A percentile compares a stretch with the other conserved stretches of the same genome.
These are phyloP conservation scores for Excalfactoria chinensis DNA, from an alignment of 2,113 vertebrate genomes.

Conservation along the genomic window DNA sequence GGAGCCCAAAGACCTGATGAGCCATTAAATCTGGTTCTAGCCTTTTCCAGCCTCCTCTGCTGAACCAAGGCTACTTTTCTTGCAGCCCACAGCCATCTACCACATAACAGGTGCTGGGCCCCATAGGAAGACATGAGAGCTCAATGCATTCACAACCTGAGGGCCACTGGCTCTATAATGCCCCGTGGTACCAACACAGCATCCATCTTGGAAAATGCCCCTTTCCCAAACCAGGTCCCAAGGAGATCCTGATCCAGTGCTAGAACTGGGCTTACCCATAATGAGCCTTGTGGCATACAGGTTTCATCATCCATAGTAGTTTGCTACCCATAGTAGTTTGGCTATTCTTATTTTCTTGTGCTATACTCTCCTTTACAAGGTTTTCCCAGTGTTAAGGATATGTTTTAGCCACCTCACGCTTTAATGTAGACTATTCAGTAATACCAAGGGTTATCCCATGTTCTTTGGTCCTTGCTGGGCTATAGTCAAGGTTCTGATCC, in stretches of 20 bases:
- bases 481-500: not conserved
- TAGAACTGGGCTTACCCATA: not conserved
- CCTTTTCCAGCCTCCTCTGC: not conserved
- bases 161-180: not conserved
- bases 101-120: rapidly evolving
- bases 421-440: not conserved
- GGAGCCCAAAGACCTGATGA: not conserved
- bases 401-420: not conserved
- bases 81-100: not conserved
- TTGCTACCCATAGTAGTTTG: too few relatives aligned
- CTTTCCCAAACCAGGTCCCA: not conserved
- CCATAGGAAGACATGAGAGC: not conserved
- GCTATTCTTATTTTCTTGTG: not conserved
- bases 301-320: not conserved
- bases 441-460: not conserved
- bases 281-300: rapidly evolving
- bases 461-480: not conserved
- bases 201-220: not conserved
- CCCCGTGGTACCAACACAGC: rapidly evolving
- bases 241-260: not conserved
- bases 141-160: not conserved
- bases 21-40: not conserved
- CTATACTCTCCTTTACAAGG: not conserved
- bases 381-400: not conserved
- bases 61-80: not conserved